A percentile compares a stretch with the other conserved stretches of the same genome.
phyloP scores from a whole-genome alignment of 2,113 vertebrate species.

The Poeciliopsis occidentalis region DNA sequence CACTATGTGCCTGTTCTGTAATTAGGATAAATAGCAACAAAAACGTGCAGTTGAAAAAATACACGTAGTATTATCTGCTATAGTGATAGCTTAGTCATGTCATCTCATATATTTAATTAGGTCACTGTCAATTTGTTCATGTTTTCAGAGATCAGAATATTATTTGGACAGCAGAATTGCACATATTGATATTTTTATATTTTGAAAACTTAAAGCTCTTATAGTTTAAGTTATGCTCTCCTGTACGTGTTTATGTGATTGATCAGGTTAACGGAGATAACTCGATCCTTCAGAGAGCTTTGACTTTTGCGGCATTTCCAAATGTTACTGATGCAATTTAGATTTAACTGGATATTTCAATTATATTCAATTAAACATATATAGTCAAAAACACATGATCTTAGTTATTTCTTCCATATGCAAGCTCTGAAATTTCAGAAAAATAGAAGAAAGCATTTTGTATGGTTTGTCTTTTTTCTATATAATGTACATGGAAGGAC shows the following conservation, averaged over 20 bases:
- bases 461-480: constrained; percentile 3
- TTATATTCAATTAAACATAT: no score
- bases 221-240: no score
- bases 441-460: not conserved
- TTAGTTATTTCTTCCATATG: no score
- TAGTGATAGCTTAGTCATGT: constrained; percentile 39
- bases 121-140: not conserved
- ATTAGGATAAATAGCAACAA: constrained; percentile 74
- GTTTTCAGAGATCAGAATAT: not conserved
- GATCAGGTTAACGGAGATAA: constrained; percentile 13
- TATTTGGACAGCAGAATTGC: not conserved
- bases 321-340: no score
- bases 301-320: no score
- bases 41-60: constrained; percentile 55
- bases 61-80: constrained; percentile 42
- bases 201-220: not conserved
- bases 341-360: no score
- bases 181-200: not conserved
- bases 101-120: not conserved
- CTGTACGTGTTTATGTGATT: not conserved
- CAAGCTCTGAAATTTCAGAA: no score
- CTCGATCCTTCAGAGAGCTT: not conserved
- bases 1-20: constrained; percentile 60
- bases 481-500: constrained; percentile 4
- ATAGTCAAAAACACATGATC: no score